A percentile compares a stretch with the other conserved stretches of the same genome.
Evolutionary conservation across 1,140 invertebrate genomes (phyloP).

Genomic region (Drosophila nasuta): DNA sequence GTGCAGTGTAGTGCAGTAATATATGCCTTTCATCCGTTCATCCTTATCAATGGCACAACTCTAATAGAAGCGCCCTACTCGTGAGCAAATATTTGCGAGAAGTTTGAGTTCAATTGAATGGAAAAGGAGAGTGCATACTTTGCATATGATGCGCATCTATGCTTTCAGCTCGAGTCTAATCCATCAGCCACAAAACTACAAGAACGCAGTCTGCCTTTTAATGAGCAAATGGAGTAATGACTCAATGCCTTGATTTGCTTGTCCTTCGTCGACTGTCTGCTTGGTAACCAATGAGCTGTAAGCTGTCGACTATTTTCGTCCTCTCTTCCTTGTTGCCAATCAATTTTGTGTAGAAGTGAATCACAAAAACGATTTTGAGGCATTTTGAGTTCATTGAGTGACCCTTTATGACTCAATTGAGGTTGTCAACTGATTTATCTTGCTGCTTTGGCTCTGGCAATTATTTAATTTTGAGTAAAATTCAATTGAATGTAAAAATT

Average conservation of each 20-base stretch:
- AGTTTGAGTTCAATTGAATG: conserved; percentile 7
- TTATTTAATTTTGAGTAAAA: conserved; percentile 51
- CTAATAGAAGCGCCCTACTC: not conserved
- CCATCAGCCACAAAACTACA: not conserved
- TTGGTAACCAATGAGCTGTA: conserved; percentile 56
- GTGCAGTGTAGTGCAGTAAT: not conserved
- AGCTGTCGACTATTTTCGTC: conserved; percentile 52
- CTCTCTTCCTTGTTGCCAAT: conserved; percentile 53
- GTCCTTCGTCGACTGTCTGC: conserved; percentile 36
- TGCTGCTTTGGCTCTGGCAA: conserved; percentile 19
- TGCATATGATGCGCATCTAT: conserved; percentile 3
- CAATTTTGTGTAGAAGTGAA: conserved; percentile 51
- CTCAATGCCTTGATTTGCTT: not conserved
- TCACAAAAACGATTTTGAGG: conserved; percentile 33
- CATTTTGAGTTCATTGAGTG: conserved; percentile 1
- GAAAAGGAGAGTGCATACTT: not conserved
- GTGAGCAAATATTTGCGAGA: not conserved
- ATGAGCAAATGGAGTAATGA: conserved; percentile 1
- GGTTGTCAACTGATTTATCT: conserved; percentile 20
- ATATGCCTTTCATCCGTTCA: not conserved
- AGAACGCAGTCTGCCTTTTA: not conserved
- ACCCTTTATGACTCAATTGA: conserved; percentile 1
- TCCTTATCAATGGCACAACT: not conserved
- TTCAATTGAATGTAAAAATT: conserved; percentile 40
- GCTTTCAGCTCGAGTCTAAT: not conserved